Base-by-base conservation (phyloP, 2,888 invertebrate species). In the Xanthorhoe spadicearia region DNA sequence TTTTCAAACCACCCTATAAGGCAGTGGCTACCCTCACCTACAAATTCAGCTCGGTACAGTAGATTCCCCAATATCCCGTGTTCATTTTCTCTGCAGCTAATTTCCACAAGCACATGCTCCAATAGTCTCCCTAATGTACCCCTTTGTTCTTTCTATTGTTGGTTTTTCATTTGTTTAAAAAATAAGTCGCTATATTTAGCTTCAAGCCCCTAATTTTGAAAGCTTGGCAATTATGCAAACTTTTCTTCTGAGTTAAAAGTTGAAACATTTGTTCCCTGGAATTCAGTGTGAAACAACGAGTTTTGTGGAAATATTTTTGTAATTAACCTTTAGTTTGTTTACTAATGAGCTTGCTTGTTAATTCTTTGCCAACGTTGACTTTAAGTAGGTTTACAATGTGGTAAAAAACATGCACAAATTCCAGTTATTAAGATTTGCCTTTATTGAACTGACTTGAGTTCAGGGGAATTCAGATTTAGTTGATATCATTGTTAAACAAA, bases 71-170 rank as follows among this genome's bases (percentile, higher is more conserved):
- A 68, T 76, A 73, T 73, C 58, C 68, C 64, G 60, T 67, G 73
- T 74, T 73, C 75, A 78, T 79, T 77, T 76, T 72, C 66, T 73
- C 75, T 71, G 71, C 72, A 75, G 79, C 76, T 80, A 81, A 81
- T 83, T 82, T 80, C 68, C 73, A 67, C 69, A 68, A 74, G 77
- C 75, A 75, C 73, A 75, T 71, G 79, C 74, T 70, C 78, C 73
- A 78, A 58, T 71, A 71, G 65, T 64, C 77, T 62, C 76, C 75
- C 75, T 48, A 65, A 68, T 73, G 73, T 70, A 71, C 61, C 72
- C 74, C 76, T 77, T 76, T 68, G 66, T 75, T 72, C 70, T 69
- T 73, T 72, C 72, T 75, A 69, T 65, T 73, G 74, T 77, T 76
- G 68, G 68, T 68, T 68, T 73, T 73, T 65, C 57, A 66, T 67